Percentiles rank a stretch among this genome's conserved stretches.
Evolutionary conservation across 2,797 vertebrate genomes (phyloP).

Genomic region (Champsocephalus gunnari): DNA sequence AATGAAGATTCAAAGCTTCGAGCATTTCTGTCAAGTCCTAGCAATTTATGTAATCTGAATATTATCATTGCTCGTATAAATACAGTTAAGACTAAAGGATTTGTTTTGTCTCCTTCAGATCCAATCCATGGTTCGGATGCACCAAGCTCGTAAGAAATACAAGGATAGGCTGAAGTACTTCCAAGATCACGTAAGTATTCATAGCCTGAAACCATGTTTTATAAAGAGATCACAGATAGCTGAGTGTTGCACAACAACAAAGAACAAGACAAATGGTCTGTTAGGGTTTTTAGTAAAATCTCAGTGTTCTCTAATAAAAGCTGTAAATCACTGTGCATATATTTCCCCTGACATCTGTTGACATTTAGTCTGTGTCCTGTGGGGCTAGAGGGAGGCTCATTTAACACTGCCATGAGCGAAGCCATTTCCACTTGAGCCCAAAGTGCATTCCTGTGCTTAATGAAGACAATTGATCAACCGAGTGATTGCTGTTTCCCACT

Average conservation of each 20-base stretch:
- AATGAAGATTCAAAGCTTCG: too few species aligned
- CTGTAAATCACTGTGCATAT: constrained; percentile 28
- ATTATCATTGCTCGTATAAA: too few species aligned
- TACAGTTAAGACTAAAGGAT: not conserved
- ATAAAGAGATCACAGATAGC: not conserved
- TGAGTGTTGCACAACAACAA: not conserved
- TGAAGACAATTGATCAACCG: constrained; percentile 40
- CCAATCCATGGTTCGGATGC: constrained; percentile 95
- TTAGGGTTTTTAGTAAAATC: not conserved
- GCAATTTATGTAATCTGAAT: not conserved
- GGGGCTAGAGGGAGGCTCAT: constrained; percentile 36
- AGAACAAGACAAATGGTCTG: constrained; percentile 11
- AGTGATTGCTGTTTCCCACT: constrained; percentile 39
- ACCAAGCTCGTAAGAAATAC: constrained; percentile 94
- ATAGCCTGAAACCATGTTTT: not conserved
- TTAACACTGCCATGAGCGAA: constrained; percentile 36
- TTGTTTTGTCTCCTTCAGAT: constrained; percentile 81
- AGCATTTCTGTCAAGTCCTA: too few species aligned
- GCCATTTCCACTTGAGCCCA: constrained; percentile 30
- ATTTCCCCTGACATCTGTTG: constrained; percentile 23
- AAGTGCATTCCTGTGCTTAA: constrained; percentile 29
- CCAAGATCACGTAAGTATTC: constrained; percentile 90
- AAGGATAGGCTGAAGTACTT: constrained; percentile 94
- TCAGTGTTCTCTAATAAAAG: constrained; percentile 31
- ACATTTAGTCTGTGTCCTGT: constrained; percentile 32